phyloP scores from a whole-genome alignment of 2,113 vertebrate genomes.

The Picathartes gymnocephalus region DNA sequence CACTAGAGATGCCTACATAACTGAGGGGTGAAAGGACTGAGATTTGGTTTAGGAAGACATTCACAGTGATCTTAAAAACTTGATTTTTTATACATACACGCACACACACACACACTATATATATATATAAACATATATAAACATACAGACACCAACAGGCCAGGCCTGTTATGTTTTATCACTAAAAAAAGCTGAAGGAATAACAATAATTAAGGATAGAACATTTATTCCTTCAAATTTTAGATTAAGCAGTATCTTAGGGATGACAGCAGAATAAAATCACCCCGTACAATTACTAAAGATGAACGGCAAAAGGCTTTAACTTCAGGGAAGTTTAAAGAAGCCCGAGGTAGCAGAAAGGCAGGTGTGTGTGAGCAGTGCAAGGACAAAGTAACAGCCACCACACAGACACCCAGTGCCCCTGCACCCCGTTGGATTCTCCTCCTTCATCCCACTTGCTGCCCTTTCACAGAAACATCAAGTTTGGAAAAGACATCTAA shows the following conservation, averaged over 20 bases:
- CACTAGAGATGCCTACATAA: neutral
- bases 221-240: neutral
- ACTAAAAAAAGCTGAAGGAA: neutral
- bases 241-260: neutral
- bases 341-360: neutral
- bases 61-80: neutral
- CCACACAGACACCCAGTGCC: accelerated
- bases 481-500: neutral
- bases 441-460: neutral
- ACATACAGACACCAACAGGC: neutral
- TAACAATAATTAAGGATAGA: neutral
- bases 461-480: neutral
- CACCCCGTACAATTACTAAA: neutral
- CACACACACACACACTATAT: no score
- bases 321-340: neutral
- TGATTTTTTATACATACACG: no score
- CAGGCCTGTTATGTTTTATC: neutral
- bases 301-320: neutral
- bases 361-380: neutral
- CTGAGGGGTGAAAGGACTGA: neutral
- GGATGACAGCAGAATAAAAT: neutral
- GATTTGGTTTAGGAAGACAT: neutral
- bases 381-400: neutral
- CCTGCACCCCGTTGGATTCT: neutral
- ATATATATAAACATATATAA: neutral